Percentiles rank a stretch among this genome's conserved stretches.
Evolutionary conservation across 2,113 vertebrate genomes (phyloP).

Genomic region (Melierax canorus): DNA sequence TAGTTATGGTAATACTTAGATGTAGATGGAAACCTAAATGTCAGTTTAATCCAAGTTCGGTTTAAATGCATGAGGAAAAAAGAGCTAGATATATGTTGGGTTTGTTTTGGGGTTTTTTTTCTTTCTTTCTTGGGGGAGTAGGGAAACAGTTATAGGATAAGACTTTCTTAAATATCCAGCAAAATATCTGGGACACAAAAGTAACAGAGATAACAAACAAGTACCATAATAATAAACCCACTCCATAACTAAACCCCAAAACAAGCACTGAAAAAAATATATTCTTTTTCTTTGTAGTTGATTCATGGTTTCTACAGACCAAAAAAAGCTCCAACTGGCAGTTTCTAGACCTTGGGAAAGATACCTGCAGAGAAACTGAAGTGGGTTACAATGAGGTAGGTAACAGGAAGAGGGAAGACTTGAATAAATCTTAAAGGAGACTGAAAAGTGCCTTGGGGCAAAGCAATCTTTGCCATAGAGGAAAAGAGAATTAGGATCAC

Average conservation of each 20-base stretch:
- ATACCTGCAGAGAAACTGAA: not conserved
- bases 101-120: no score
- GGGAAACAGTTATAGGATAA: not conserved
- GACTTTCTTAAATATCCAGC: not conserved
- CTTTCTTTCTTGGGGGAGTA: not conserved
- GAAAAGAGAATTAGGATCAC: not conserved
- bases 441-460: not conserved
- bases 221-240: not conserved
- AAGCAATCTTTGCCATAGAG: not conserved
- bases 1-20: not conserved
- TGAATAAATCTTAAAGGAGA: not conserved
- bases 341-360: not conserved
- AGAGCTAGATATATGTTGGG: not conserved
- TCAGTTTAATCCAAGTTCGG: not conserved
- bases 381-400: not conserved
- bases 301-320: not conserved
- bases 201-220: not conserved
- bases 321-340: not conserved
- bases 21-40: no score
- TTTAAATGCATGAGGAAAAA: not conserved
- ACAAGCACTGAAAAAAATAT: not conserved
- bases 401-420: not conserved
- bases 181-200: not conserved
- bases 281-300: not conserved
- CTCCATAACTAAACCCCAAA: not conserved